These are phyloP conservation scores for Dryas iulia DNA, from an alignment of 1,140 invertebrate species.

Conservation along the genomic window DNA sequence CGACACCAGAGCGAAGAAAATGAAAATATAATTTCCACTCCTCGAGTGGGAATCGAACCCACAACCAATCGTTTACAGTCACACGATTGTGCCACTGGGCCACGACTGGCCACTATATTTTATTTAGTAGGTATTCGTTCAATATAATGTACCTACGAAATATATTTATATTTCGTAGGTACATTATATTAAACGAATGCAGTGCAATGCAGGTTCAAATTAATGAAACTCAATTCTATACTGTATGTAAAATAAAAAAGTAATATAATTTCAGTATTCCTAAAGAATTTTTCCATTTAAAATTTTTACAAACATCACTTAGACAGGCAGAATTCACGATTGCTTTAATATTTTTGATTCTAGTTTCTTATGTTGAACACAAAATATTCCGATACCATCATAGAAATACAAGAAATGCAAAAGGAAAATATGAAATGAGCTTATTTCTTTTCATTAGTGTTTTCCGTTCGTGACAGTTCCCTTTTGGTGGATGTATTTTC, in stretches of 20 bases:
- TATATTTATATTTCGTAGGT: no score
- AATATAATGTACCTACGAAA: no score
- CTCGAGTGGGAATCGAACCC: no score
- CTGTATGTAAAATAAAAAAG: background rate
- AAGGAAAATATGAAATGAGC: slow-evolving; percentile 18
- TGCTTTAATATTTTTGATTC: background rate
- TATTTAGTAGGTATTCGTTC: no score
- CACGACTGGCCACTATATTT: no score
- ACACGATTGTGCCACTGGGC: no score
- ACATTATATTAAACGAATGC: no score
- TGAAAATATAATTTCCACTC: no score
- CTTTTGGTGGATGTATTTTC: slow-evolving; percentile 23
- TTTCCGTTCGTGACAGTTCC: slow-evolving; percentile 18
- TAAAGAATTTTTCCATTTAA: background rate
- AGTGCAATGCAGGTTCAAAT: no score
- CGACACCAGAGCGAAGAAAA: no score
- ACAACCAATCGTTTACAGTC: no score
- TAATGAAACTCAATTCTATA: no score
- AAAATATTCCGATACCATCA: slow-evolving; percentile 8
- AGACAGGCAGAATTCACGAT: background rate
- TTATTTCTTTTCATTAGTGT: slow-evolving; percentile 36
- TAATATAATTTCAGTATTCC: background rate
- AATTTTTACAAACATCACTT: background rate
- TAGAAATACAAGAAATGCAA: slow-evolving; percentile 19
- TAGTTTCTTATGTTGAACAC: background rate